Conservation (phyloP, 2,888 invertebrate species). For the Plagiodera versicolora region DNA sequence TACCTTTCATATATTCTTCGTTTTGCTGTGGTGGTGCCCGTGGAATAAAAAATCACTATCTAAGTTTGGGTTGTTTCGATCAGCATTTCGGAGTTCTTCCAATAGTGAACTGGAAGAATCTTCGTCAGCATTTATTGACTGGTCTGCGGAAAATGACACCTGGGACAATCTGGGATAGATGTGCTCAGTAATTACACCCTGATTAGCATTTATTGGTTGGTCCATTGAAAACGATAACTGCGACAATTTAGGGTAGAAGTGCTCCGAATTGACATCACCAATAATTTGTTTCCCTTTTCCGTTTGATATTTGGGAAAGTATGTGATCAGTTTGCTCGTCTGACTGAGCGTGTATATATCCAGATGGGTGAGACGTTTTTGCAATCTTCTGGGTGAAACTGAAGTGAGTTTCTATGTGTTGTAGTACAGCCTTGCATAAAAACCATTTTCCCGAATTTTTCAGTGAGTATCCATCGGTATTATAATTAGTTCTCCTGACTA, state of each 20-base stretch:
- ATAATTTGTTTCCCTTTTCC: not conserved
- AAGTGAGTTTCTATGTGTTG: not conserved
- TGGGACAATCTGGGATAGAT: slow-evolving; percentile 2
- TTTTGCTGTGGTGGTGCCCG: not conserved
- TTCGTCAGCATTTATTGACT: not conserved
- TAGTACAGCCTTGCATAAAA: not conserved
- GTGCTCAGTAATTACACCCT: not conserved
- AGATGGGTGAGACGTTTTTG: not conserved
- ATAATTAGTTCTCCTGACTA: not conserved
- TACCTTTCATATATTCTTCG: not conserved
- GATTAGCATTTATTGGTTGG: not conserved
- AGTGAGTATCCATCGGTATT: not conserved
- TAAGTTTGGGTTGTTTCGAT: slow-evolving; percentile 4
- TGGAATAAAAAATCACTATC: not conserved
- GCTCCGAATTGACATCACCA: not conserved
- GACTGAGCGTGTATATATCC: not conserved
- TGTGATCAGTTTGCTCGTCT: not conserved
- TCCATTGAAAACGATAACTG: slow-evolving; percentile 3
- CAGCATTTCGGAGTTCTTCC: not conserved
- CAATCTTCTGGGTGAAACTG: not conserved
- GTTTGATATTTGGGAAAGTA: not conserved
- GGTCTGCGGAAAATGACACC: not conserved
- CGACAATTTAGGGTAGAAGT: slow-evolving; percentile 6
- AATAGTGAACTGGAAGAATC: not conserved
- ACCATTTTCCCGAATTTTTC: not conserved